Evolutionary conservation across 2,113 vertebrate species (phyloP), one percentile per base, ranked within the genome.

Genomic region (Cheilinus undulatus): DNA sequence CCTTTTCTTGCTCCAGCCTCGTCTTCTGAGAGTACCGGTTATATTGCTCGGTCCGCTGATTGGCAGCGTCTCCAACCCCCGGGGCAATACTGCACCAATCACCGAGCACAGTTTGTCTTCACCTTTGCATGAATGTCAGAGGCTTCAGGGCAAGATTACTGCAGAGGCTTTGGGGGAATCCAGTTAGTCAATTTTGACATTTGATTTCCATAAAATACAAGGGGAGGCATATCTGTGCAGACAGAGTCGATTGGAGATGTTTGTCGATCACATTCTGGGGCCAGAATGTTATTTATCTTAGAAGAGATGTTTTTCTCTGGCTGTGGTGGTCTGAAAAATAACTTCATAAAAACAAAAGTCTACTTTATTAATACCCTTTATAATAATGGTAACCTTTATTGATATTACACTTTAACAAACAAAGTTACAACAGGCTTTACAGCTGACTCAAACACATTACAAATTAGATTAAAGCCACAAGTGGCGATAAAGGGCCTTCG

Each of bases 201-300:
- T 86, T 89, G 67, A 86, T 86, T 88, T 83, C 80, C 82, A 90
- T 88, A 80, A 86, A 86, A 83, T 74, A 78, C 65, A 66, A 71
- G 67, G 40, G 69, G 76, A 30, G 38, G 46, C 13, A 22, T 17
- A 52, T 77, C 53, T 73, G 46, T 40, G 68, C 54, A 68, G 69
- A 50, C 54, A 22, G 57, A 66, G 48, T 67, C 22, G 26, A 56
- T 49, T 22, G 23, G 61, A 69, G 69, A 46, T 36, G 23, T 50
- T 49, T 34, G 19, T 8, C 40, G 30, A 28, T 73, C 36, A 34
- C 43, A 77, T 64, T 28, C 50, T 50, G 14, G 8, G 26, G 32
- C 12, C 51, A 28, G 66, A 4, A 17, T 1, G 38, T 53, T 28
- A 61, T 42, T 30, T 6, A 27, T 15, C n/a, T 32, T 30, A 34